Evolutionary conservation across 1,140 invertebrate genomes (phyloP), one percentile per base, ranked within the genome.

Genomic region (Cydia strobilella): DNA sequence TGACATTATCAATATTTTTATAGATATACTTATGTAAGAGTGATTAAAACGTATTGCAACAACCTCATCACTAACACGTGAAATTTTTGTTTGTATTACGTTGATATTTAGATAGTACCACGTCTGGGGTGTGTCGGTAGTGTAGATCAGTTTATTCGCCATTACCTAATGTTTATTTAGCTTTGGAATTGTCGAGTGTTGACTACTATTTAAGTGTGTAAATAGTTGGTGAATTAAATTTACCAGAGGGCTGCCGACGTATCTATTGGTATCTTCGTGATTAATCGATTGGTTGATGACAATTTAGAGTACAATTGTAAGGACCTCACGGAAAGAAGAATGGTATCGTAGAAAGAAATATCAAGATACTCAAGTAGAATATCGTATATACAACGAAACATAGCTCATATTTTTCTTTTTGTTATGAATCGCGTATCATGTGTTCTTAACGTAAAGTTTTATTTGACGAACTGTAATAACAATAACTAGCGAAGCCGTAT

Each of bases 71-170:
- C n/a, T 23, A 59, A 20, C 20, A 59, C 31, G 65, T 69, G 65
- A 69, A 69, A 18, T 69, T 7, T 42, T 42, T 69, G 31, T 69
- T 69, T 42, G 65, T 35, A n/a, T n/a, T n/a, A 18, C 65, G 13
- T n/a, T 20, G 27, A 39, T 69, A 69, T 35, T 35, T 39, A 69
- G 65, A 69, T 42, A 69, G 15, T 69, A 27, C 31, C 65, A 31
- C 63, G 65, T 69, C 65, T 69, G 65, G 65, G 65, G 31, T 69
- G 35, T 69, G 63, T 66, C 63, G 13, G 65, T 35, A 18, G 15
- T 69, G 31, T 18, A 39, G n/a, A 39, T 18, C 65, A 69, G 31
- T 39, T 9, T 59, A 59, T 23, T 69, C 65, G 65, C 65, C 10
- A 35, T 65, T 4, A n/a, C n/a, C n/a, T n/a, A 5, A 27, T 69